Conservation (phyloP, 2,888 invertebrate species). For the Hemistola chrysoprasaria region DNA sequence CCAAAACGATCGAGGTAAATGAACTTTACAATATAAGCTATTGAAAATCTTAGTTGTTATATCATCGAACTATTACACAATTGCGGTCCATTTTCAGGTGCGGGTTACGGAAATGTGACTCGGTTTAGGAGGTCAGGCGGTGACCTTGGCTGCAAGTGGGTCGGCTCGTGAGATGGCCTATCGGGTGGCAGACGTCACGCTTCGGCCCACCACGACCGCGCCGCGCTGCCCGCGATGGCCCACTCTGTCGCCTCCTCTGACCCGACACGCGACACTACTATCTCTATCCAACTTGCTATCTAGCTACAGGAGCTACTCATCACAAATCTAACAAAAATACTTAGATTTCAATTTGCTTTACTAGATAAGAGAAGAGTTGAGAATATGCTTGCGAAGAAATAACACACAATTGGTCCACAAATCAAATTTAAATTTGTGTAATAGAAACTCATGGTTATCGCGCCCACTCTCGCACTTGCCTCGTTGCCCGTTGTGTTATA, state of each 20-base stretch:
- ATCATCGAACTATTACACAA: slow-evolving; percentile 33
- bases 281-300: slow-evolving; percentile 2
- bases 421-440: too few species aligned
- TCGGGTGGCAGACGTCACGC: slow-evolving; percentile 80
- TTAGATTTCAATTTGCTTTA: too few species aligned
- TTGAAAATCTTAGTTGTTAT: slow-evolving; percentile 19
- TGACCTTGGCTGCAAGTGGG: slow-evolving; percentile 78
- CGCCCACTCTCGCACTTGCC: slow-evolving; percentile 22
- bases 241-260: slow-evolving; percentile 17
- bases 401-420: too few species aligned
- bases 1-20: slow-evolving; percentile 23
- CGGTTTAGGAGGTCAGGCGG: slow-evolving; percentile 73
- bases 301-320: slow-evolving; percentile 5
- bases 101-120: slow-evolving; percentile 54
- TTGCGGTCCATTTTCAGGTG: slow-evolving; percentile 42
- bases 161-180: slow-evolving; percentile 80
- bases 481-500: too few species aligned
- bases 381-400: too few species aligned
- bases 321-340: too few species aligned
- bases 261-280: slow-evolving; percentile 17
- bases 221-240: slow-evolving; percentile 15
- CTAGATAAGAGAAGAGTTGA: too few species aligned
- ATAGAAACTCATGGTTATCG: slow-evolving; percentile 35
- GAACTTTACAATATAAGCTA: slow-evolving; percentile 6
- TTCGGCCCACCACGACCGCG: slow-evolving; percentile 46